Conservation (phyloP, 2,797 vertebrate genomes). For the Acanthis flammea region DNA sequence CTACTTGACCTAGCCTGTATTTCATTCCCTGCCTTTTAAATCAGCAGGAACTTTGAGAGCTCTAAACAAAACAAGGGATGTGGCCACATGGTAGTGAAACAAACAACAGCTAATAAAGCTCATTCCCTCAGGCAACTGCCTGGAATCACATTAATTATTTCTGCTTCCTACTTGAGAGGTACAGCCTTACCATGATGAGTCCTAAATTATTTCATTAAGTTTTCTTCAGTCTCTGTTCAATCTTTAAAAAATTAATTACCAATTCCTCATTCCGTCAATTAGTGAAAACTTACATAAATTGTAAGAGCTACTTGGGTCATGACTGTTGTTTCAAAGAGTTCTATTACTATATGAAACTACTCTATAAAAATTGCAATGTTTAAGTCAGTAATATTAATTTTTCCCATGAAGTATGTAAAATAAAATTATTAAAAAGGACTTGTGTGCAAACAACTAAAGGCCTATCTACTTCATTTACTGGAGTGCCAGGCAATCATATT, state of each 20-base stretch:
- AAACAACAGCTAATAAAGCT: background rate
- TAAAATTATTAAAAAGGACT: background rate
- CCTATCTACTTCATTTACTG: background rate
- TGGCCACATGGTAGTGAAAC: background rate
- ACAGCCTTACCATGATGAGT: background rate
- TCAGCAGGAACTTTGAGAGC: background rate
- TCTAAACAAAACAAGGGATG: background rate
- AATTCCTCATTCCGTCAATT: background rate
- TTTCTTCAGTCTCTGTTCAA: background rate
- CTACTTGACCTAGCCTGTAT: background rate
- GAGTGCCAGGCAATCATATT: background rate
- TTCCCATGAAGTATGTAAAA: background rate
- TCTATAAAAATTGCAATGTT: background rate
- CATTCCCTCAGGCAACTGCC: background rate
- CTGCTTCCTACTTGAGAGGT: background rate
- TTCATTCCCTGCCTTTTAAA: background rate
- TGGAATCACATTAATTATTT: background rate
- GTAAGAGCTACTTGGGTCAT: background rate
- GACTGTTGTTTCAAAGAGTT: background rate
- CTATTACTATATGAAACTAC: background rate
- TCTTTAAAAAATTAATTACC: constrained; percentile 29
- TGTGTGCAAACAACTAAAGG: background rate
- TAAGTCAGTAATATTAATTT: background rate
- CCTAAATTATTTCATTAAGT: constrained; percentile 16
- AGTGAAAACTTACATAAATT: constrained; percentile 11